Evolutionary conservation across 1,140 invertebrate species (phyloP).

Genomic region (Drosophila chauvacae): DNA sequence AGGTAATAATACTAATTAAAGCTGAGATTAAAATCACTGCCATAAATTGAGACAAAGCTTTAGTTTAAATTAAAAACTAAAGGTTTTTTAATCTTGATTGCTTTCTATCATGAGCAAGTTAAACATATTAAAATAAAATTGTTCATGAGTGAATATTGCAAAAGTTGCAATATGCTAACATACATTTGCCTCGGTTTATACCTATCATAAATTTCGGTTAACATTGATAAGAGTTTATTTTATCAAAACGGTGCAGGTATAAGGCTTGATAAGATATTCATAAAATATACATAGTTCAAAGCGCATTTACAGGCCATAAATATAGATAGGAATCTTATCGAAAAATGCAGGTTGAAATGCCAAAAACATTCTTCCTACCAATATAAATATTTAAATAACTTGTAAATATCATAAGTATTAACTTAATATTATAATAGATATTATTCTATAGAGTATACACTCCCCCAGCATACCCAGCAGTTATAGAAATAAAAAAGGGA

Average conservation of each 20-base stretch:
- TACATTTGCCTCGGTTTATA: background rate
- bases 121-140: background rate
- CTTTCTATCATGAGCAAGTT: background rate
- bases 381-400: background rate
- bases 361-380: too few relatives aligned
- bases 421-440: background rate
- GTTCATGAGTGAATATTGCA: background rate
- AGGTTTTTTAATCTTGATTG: too few relatives aligned
- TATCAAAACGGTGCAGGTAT: constrained; percentile 4
- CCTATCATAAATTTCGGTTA: background rate
- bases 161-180: constrained; percentile 2
- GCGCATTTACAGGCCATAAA: background rate
- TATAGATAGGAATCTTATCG: constrained; percentile 5
- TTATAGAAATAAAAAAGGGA: background rate
- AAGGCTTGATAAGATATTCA: constrained; percentile 6
- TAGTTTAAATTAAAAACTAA: background rate
- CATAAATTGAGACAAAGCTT: too few relatives aligned
- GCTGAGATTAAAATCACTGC: background rate
- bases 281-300: too few relatives aligned
- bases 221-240: background rate
- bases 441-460: background rate
- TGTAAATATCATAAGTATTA: background rate
- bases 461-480: constrained; percentile 3
- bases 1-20: background rate
- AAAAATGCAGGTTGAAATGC: background rate